Evolutionary conservation across 2,797 vertebrate genomes (phyloP).

Genomic region (Myotis planiceps): DNA sequence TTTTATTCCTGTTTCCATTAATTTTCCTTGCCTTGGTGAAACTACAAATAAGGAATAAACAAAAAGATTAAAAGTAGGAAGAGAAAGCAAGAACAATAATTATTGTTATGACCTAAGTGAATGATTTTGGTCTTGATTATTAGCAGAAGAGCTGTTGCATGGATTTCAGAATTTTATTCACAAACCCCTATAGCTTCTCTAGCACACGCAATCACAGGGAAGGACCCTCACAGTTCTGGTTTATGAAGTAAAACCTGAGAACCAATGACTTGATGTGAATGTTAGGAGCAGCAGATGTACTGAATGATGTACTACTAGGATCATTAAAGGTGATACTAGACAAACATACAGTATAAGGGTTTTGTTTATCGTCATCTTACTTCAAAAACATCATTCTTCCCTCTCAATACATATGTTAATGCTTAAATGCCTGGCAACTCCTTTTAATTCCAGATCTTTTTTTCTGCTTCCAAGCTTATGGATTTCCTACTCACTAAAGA

Average conservation of each 20-base stretch:
- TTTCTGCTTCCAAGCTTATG: background rate
- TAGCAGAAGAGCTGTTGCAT: background rate
- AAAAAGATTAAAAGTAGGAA: background rate
- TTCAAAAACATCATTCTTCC: background rate
- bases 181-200: background rate
- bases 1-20: background rate
- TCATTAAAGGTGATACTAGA: background rate
- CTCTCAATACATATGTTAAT: background rate
- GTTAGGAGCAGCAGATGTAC: background rate
- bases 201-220: background rate
- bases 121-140: background rate
- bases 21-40: background rate
- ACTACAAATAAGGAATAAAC: background rate
- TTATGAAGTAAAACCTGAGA: slow-evolving; percentile 19
- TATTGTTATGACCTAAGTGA: background rate
- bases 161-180: background rate
- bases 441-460: background rate
- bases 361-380: background rate
- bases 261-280: background rate
- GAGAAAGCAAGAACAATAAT: background rate
- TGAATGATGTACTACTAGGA: background rate
- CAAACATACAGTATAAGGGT: background rate
- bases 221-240: background rate
- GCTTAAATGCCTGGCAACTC: background rate
- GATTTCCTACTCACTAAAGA: background rate